Base-by-base conservation (phyloP, 2,888 invertebrate species). In the Drosophila mercatorum region DNA sequence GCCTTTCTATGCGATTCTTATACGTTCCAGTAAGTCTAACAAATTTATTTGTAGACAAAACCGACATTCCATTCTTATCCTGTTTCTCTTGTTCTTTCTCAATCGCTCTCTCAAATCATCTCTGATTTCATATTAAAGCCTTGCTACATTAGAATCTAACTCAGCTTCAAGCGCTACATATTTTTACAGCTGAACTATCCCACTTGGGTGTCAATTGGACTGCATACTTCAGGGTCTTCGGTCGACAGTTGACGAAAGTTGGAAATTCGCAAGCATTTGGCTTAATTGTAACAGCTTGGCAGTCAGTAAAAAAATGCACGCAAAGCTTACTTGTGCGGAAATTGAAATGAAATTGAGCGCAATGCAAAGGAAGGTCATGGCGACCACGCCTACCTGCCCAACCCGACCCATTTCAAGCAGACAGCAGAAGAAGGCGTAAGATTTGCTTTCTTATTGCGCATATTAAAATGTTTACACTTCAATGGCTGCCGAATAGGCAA, bases 391-490 rank as follows among this genome's bases (percentile, higher is more conserved):
- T 26, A 26, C 26, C 10, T 4, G 4, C n/a, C 11, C 43, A 17
- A 3, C 11, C 14, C 22, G 5, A 44, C 14, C 26, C 36, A n/a
- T 17, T 14, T 11, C 31, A 3, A 46, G 3, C 34, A 34, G n/a
- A 10, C 34, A 34, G n/a, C 2, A 17, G 28, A 3, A 51, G 51
- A 46, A 38, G 46, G 58, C 46, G 36, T 47, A 11, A 68, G 56
- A 64, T 31, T 38, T 55, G 63, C 55, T 57, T 78, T 17, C 34
- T 86, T 77, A 85, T 88, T 80, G 83, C 63, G 68, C 63, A 88
- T 83, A 83, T 88, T 88, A 83, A 88, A 86, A 88, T 86, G 69
- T 78, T 86, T 83, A 68, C 83, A 78, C 88, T 88, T 72, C 69
- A 88, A 68, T 69, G 81, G 61, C 36, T 68, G 41, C 58, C 56